Base-by-base conservation (phyloP, 2,888 invertebrate species). In the Crocallis elinguaria region DNA sequence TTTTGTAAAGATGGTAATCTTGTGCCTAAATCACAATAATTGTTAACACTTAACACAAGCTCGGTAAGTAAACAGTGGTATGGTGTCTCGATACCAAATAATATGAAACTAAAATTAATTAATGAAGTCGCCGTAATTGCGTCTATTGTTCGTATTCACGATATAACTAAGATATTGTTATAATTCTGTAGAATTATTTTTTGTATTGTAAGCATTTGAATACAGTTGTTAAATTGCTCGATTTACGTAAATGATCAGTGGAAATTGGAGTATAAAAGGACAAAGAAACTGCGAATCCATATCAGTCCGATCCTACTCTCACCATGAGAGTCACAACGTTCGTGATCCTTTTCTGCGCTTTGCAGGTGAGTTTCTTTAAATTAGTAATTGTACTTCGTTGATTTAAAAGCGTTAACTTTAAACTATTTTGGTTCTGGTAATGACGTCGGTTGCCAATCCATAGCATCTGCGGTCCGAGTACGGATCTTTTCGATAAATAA, bases 291-390 rank as follows among this genome's bases (percentile, higher is more conserved):
- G 54, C 51, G 23, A 45, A 49, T 56, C 56, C 61, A 62, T 72
- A 89, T 89, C 89, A 89, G 87, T 84, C 74, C 82, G 86, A 86
- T 82, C 77, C 70, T 79, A 77, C 87, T 89, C 89, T 88, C 84
- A 87, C 70, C 41, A 90, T 91, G 90, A 89, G 90, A 82, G 89
- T 71, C 49, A 71, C 77, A 73, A 69, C 87, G 86, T 77, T 87
- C 67, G 86, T 88, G 90, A 89, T 91, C 90, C 75, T 89, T 69
- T 82, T 80, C 86, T 87, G 86, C 71, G 82, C 77, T 67, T 66
- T 88, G 78, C 88, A 88, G 88, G 90, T 91, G 61, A 90, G 86
- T 39, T 21, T 25, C 2, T 25, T 2, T 9, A 25, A n/a, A n/a
- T n/a, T n/a, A n/a, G n/a, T n/a, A n/a, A n/a, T n/a, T 19, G 19